These are phyloP conservation scores for Thalassaphorura encarpata DNA, from an alignment of 1,140 invertebrate species.

Conservation along the genomic window DNA sequence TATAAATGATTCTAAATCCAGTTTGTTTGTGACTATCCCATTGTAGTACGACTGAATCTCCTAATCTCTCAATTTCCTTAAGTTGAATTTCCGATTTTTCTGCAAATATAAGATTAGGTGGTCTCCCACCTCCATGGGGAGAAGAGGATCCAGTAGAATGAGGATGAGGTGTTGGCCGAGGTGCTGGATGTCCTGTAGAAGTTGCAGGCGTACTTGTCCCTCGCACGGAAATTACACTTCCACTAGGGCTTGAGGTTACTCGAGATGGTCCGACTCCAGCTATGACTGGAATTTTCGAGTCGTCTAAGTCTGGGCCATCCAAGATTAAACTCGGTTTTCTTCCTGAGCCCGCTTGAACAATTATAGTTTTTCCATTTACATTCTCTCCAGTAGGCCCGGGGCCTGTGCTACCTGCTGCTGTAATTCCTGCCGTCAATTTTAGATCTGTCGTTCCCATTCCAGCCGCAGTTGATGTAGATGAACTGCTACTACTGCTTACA, in stretches of 20 bases:
- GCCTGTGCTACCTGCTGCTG: neutral
- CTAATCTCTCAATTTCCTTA: conserved; percentile 70
- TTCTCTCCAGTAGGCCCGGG: no score
- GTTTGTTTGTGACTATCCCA: conserved; percentile 49
- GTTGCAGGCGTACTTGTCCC: neutral
- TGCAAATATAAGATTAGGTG: conserved; percentile 27
- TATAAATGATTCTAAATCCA: conserved; percentile 80
- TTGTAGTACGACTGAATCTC: conserved; percentile 77
- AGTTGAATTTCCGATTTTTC: conserved; percentile 55
- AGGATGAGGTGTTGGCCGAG: neutral
- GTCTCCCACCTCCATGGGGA: neutral
- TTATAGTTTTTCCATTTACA: no score
- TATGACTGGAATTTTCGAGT: conserved; percentile 31
- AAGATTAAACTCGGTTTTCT: no score
- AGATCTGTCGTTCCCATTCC: conserved; percentile 17
- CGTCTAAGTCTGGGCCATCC: conserved; percentile 22
- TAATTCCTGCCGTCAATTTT: neutral
- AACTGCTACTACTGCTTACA: conserved; percentile 34
- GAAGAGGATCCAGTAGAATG: neutral
- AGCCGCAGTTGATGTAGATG: conserved; percentile 27
- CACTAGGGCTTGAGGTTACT: conserved; percentile 3
- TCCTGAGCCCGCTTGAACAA: no score
- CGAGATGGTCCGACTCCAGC: conserved; percentile 28
- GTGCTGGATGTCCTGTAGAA: neutral
- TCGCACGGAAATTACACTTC: conserved; percentile 17